These are phyloP conservation scores for Masticophis lateralis DNA, from an alignment of 2,797 vertebrate genomes.

Conservation along the genomic window DNA sequence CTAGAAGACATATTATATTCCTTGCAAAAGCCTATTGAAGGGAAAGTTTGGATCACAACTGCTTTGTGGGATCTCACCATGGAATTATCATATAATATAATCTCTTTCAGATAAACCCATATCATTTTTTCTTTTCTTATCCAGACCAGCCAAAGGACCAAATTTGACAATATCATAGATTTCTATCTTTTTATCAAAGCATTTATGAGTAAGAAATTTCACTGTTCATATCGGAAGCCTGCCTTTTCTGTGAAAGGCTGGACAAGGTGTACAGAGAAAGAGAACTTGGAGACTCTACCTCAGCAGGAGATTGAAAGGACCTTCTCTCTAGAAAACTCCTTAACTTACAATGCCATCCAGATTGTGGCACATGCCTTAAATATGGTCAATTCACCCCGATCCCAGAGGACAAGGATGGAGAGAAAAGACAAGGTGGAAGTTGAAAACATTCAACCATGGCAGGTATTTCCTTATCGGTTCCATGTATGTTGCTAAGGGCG, in stretches of 20 bases:
- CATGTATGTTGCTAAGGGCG: not conserved
- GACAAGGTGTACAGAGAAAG: too few relatives aligned
- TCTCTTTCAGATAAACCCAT: not conserved
- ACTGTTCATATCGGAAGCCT: not conserved
- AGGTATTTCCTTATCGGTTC: not conserved
- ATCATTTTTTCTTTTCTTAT: not conserved
- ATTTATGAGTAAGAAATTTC: not conserved
- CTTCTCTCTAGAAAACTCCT: not conserved
- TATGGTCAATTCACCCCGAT: not conserved
- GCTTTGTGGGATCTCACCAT: not conserved
- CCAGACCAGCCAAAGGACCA: not conserved
- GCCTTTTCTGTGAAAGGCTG: too few relatives aligned
- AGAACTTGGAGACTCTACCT: too few relatives aligned
- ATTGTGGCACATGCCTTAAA: not conserved
- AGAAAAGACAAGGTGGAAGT: not conserved
- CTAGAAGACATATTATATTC: too few relatives aligned
- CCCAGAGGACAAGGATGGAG: not conserved
- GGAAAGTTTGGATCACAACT: not conserved
- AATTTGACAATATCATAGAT: not conserved
- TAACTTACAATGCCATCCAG: not conserved
- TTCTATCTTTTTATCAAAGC: too few relatives aligned
- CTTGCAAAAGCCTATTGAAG: too few relatives aligned
- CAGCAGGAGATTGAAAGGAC: too few relatives aligned
- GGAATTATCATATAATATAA: too few relatives aligned
- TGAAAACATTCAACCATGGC: not conserved